Evolutionary conservation across 2,113 vertebrate genomes (phyloP), one percentile per base, ranked within the genome.

Genomic region (Apaloderma vittatum): DNA sequence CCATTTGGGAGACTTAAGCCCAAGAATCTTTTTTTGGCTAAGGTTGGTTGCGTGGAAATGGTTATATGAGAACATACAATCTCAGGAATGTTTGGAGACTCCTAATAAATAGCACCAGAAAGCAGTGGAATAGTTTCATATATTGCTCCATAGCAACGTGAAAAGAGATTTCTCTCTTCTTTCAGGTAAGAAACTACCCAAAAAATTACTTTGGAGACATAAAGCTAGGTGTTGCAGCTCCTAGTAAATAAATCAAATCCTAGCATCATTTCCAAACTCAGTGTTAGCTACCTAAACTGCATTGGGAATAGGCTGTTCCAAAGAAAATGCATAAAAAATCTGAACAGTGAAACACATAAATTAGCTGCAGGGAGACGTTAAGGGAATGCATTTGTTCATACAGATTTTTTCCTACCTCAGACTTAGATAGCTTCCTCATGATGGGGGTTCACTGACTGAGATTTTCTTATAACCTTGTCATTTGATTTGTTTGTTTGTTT

Each of bases 111-210:
- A 30, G 4, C 11, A 72, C 13, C 20, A 82, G 37, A 71, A 87
- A 84, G 24, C 1, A 40, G 14, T 4, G 16, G 11, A 58, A 68
- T 48, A 34, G 72, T 82, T 82, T 51, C 8, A 32, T 24, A 3
- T 40, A 19, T 85, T 95, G 29, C 30, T 63, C 18, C 30, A 18
- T 7, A 82, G 8, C 19, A 86, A 45, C 0, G 0, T 11, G 9
- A 45, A 62, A 55, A 40, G 9, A 48, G 29, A 30, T 75, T 63
- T 48, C 3, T 72, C 32, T 32, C 40, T 2, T 29, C 11, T 17
- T 77, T 73, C 29, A 26, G 4, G 11, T 9, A 30, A 4, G 11
- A 74, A 90, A 86, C 77, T 14, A 29, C 3, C 0, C 0, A 3
- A 9, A 48, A 55, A 24, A 17, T 14, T 32, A 19, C 8, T 84